Evolutionary conservation across 2,113 vertebrate genomes (phyloP), one percentile per base, ranked within the genome.

Genomic region (Pterophyllum scalare): DNA sequence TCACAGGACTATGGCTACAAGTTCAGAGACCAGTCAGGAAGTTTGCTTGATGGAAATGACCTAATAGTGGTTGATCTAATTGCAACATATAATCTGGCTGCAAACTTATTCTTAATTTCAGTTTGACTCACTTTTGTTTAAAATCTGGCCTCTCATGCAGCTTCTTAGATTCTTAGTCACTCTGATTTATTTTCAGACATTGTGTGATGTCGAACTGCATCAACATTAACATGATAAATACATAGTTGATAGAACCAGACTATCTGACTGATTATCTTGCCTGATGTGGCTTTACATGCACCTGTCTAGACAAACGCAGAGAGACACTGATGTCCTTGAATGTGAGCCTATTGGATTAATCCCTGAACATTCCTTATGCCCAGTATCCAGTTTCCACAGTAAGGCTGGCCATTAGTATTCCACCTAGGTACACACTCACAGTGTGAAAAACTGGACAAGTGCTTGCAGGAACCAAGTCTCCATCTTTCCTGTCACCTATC

Each of bases 321-420:
- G 22, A 26, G 10, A n/a, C 11, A 22, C 0, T 43, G 12, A 24
- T 65, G 35, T 43, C 3, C n/a, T 65, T 38, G 40, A 40, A 13
- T 0, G 0, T 74, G 57, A 56, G 57, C 31, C 75, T 64, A 28
- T 24, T 38, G 17, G 52, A 77, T 28, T 77, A 78, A 91, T 88
- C 54, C 24, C 49, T 7, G 75, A 62, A 89, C 78, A 86, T 83
- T 75, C 79, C 77, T 65, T 84, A 85, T 82, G 81, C 80, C 49
- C 65, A 81, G 79, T 82, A 61, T 75, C 77, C 81, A 87, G 40
- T 59, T 40, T 74, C 75, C 28, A 81, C 76, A 83, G 52, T 83
- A 77, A 72, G 31, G 59, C 31, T 0, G 26, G 31, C 6, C 75
- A 91, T 94, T 93, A 91, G 91, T 94, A 90, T 95, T 93, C 94